Evolutionary conservation across 2,113 vertebrate genomes (phyloP), one percentile per base, ranked within the genome.

Genomic region (Macquaria australasica): DNA sequence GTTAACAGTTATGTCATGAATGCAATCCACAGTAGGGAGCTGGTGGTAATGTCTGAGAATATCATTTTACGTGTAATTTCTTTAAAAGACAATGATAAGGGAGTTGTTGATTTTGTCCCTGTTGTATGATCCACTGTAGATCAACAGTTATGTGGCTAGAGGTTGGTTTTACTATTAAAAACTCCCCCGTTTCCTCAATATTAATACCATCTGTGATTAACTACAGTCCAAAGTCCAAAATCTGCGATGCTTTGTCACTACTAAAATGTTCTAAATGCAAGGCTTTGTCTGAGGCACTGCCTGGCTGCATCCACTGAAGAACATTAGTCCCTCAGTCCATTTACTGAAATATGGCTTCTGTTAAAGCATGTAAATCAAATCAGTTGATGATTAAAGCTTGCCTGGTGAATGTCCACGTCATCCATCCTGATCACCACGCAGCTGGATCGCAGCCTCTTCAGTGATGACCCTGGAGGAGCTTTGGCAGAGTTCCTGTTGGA

Each of bases 391-490:
- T 84, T 55, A 72, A 86, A 64, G 39, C 92, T 92, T 90, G 89
- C 98, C 98, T 99, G 98, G 92, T 97, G 97, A 84, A 99, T 96
- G 91, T 99, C 97, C 91, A 99, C 77, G 89, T 99, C 97, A 69
- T 99, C 98, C 83, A 99, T 96, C 12, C 98, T 90, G 63, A 99
- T 82, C 45, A 99, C 94, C 85, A 99, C 78, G 1, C 97, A 99
- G 94, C 97, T 98, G n/a, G 97, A 99, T 10, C 97, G 96, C 41
- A 99, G 97, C 62, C 97, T 96, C 90, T 95, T 97, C 95, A 97
- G 96, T 0, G 96, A 91, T 0, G 96, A 37, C 72, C 84, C 14
- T 3, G 86, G 1, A 12, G 90, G 71, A 68, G 88, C 58, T 39
- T 82, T 39, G 73, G 39, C 14, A 45, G 96, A 92, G 95, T 88